These are phyloP conservation scores for Lophura nycthemera DNA, from an alignment of 2,113 vertebrate species.

Conservation along the genomic window DNA sequence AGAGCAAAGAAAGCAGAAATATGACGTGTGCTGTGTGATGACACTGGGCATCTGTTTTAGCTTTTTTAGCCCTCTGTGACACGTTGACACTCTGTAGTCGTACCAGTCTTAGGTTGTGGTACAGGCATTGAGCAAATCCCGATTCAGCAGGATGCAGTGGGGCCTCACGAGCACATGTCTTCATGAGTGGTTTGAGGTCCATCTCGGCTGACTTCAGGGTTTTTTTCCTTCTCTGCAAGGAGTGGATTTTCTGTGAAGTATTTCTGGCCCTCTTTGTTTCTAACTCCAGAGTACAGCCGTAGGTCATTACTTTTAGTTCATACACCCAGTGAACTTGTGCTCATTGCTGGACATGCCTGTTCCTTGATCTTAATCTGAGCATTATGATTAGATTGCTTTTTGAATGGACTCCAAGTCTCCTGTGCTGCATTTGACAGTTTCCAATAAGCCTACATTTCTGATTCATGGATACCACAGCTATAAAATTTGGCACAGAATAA, in stretches of 20 bases:
- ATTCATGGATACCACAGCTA: slow-evolving; percentile 5
- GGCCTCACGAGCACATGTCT: too few species aligned
- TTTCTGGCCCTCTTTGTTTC: background rate
- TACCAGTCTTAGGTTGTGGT: background rate
- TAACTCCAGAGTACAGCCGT: background rate
- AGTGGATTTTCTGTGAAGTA: background rate
- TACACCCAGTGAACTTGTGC: background rate
- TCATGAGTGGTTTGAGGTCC: accelerated
- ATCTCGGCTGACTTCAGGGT: background rate
- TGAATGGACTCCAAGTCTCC: slow-evolving; percentile 44
- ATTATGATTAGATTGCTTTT: slow-evolving; percentile 22
- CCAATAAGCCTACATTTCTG: slow-evolving; percentile 26
- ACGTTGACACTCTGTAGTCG: accelerated
- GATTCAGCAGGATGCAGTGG: accelerated
- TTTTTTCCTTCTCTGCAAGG: background rate
- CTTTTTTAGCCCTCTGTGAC: background rate
- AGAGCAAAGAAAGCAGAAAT: background rate
- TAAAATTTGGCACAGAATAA: slow-evolving; percentile 20
- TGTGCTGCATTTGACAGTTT: slow-evolving; percentile 12
- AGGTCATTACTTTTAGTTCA: background rate
- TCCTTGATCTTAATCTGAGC: slow-evolving; percentile 15
- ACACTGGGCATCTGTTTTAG: background rate
- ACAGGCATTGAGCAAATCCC: background rate
- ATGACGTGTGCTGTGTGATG: accelerated
- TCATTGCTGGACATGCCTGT: background rate